Conservation (phyloP, 1,140 invertebrate species). For the Charaxes varanes region DNA sequence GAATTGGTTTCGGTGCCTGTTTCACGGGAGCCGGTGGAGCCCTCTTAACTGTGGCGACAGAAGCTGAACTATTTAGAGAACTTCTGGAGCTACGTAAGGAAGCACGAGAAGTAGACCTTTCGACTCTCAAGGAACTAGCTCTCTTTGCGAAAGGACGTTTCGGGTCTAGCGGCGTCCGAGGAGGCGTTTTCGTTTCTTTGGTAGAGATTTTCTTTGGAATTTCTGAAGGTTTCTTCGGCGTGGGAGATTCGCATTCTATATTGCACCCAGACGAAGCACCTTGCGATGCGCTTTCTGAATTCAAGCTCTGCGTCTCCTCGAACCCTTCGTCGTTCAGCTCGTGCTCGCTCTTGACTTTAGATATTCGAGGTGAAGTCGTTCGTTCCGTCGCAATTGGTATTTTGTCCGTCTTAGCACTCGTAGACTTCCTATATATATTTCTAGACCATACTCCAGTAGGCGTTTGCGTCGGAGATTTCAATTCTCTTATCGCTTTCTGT, state of each 20-base stretch:
- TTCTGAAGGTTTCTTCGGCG: slow-evolving; percentile 50
- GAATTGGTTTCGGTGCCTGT: slow-evolving; percentile 45
- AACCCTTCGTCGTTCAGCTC: slow-evolving; percentile 91
- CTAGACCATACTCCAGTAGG: slow-evolving; percentile 74
- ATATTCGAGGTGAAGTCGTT: slow-evolving; percentile 53
- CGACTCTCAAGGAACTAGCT: slow-evolving; percentile 53
- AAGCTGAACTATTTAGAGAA: slow-evolving; percentile 87
- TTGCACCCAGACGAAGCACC: slow-evolving; percentile 84
- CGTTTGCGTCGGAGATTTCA: slow-evolving; percentile 75
- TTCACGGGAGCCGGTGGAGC: slow-evolving; percentile 66
- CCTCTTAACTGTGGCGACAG: slow-evolving; percentile 85
- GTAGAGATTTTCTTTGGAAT: slow-evolving; percentile 61
- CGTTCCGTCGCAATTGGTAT: slow-evolving; percentile 29
- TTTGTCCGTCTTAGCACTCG: slow-evolving; percentile 41
- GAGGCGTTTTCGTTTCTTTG: slow-evolving; percentile 59
- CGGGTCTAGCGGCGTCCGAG: slow-evolving; percentile 50
- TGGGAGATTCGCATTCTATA: slow-evolving; percentile 78
- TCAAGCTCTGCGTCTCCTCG: slow-evolving; percentile 89
- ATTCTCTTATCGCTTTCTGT: slow-evolving; percentile 76
- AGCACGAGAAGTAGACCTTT: slow-evolving; percentile 73
- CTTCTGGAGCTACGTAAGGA: slow-evolving; percentile 87
- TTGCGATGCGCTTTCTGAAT: slow-evolving; percentile 88
- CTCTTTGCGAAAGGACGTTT: slow-evolving; percentile 48
- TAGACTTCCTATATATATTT: slow-evolving; percentile 55
- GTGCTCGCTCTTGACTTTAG: slow-evolving; percentile 75